These are phyloP conservation scores for Andrena fulva DNA, from an alignment of 2,888 invertebrate species.

Conservation along the genomic window DNA sequence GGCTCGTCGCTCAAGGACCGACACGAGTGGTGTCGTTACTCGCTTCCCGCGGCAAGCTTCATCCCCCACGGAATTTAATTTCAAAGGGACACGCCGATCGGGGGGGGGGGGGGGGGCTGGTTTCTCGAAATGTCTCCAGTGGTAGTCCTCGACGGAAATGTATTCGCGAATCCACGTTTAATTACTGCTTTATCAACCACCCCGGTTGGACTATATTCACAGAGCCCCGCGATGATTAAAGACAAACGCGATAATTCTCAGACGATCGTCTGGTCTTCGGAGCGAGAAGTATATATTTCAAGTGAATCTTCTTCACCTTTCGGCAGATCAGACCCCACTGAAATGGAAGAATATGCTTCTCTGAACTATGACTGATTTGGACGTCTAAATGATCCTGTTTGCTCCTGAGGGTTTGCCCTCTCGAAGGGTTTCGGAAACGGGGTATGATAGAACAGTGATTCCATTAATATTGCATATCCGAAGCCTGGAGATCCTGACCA, in stretches of 20 bases:
- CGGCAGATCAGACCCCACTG: background rate
- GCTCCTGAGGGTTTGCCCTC: no score
- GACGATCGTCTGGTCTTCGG: background rate
- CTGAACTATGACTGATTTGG: background rate
- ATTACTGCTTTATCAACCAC: constrained; percentile 21
- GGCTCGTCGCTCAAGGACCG: constrained; percentile 40
- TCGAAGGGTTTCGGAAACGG: no score
- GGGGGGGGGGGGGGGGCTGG: background rate
- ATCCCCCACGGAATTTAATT: constrained; percentile 48
- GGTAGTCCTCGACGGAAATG: constrained; percentile 14
- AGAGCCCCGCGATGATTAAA: background rate
- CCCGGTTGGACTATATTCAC: background rate
- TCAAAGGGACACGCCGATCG: constrained; percentile 26
- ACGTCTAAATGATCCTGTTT: no score
- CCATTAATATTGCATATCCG: no score
- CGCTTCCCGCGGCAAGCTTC: constrained; percentile 17
- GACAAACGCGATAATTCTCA: background rate
- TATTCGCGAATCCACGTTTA: constrained; percentile 34
- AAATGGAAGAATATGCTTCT: background rate
- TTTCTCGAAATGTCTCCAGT: constrained; percentile 12
- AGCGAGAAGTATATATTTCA: background rate
- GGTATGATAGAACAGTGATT: no score
- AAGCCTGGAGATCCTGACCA: no score
- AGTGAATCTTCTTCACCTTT: background rate
- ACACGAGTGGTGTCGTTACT: constrained; percentile 51